Evolutionary conservation across 1,140 invertebrate species (phyloP).

Genomic region (Adelges cooleyi): DNA sequence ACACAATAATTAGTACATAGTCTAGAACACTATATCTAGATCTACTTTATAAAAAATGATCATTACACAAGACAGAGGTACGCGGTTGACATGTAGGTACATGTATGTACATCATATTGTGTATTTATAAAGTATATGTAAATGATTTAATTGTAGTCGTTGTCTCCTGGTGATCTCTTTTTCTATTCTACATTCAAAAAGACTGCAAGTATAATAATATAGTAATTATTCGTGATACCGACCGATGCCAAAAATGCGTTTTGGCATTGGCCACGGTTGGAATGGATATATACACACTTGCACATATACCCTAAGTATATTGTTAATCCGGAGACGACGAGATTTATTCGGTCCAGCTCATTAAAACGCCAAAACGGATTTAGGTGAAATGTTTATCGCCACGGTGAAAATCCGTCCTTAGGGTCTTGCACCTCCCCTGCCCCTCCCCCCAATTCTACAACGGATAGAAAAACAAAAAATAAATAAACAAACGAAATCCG

Average conservation of each 20-base stretch:
- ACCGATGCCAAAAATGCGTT: constrained; percentile 23
- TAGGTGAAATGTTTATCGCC: constrained; percentile 25
- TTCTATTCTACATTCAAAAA: too few species aligned
- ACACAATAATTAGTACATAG: background rate
- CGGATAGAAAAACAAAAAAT: too few species aligned
- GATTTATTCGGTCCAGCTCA: constrained; percentile 25
- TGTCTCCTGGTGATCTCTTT: too few species aligned
- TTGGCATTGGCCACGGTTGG: background rate
- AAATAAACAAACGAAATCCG: too few species aligned
- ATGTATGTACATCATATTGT: too few species aligned
- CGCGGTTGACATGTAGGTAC: background rate
- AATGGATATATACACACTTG: background rate
- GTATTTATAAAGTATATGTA: too few species aligned
- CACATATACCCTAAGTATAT: background rate
- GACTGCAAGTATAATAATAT: too few species aligned
- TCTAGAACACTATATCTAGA: background rate
- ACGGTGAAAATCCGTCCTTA: constrained; percentile 23
- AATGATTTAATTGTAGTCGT: too few species aligned
- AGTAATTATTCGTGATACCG: background rate
- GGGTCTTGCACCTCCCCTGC: background rate
- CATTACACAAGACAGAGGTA: background rate
- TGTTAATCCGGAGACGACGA: constrained; percentile 13
- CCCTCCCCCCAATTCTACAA: too few species aligned
- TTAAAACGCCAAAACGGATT: constrained; percentile 27
- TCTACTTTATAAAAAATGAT: background rate